Percentiles rank a stretch among this genome's conserved stretches.
Conservation (phyloP, 2,888 invertebrate genomes). For the Anodontia alba region DNA sequence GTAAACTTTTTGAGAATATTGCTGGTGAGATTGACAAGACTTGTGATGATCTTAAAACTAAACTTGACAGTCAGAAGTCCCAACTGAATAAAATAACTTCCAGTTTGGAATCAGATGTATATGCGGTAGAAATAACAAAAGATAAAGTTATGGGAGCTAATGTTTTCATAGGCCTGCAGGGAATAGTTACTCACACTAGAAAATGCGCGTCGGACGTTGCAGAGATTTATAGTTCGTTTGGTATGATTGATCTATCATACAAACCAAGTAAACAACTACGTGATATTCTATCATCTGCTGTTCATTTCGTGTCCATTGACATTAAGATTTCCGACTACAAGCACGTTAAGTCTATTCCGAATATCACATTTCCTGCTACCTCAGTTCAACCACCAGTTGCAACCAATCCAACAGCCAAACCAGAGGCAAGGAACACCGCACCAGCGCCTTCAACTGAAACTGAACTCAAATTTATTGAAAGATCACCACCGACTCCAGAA, state of each 20-base stretch:
- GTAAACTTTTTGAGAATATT: not conserved
- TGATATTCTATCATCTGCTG: not conserved
- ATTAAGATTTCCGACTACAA: not conserved
- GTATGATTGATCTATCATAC: not conserved
- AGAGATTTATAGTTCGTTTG: not conserved
- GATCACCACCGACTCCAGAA: not conserved
- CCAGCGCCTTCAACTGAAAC: too few relatives aligned
- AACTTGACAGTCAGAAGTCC: not conserved
- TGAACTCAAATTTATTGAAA: constrained; percentile 5
- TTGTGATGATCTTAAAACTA: not conserved
- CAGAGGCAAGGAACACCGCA: too few relatives aligned
- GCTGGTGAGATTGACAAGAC: not conserved
- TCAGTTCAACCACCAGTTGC: not conserved
- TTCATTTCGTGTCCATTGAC: constrained; percentile 1
- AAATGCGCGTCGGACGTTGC: not conserved
- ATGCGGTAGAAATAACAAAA: constrained; percentile 1
- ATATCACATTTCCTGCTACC: not conserved
- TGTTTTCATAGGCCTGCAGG: not conserved
- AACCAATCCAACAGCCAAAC: not conserved
- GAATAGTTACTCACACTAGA: not conserved
- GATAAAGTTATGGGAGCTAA: not conserved
- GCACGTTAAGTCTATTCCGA: not conserved
- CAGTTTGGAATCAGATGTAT: not conserved
- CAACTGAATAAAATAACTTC: not conserved
- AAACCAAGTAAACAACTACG: not conserved